A percentile compares a stretch with the other conserved stretches of the same genome.
These are phyloP conservation scores for Helarctos malayanus DNA, from an alignment of 2,797 vertebrate species.

Conservation along the genomic window DNA sequence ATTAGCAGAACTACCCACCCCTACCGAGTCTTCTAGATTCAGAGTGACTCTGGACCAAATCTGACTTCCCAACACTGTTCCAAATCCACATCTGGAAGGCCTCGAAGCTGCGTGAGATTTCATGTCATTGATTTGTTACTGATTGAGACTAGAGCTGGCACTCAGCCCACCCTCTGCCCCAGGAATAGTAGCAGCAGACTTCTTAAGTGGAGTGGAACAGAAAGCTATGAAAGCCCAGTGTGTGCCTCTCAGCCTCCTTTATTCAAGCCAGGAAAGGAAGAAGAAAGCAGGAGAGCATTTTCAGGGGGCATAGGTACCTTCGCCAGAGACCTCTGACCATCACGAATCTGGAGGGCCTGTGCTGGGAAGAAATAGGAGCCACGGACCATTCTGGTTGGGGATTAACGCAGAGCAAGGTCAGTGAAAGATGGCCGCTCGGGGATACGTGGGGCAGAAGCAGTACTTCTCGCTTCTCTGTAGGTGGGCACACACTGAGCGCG, in stretches of 20 bases:
- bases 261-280: neutral
- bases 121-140: neutral
- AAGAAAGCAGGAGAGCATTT: conserved; percentile 9
- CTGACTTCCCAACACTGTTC: neutral
- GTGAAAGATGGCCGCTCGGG: neutral
- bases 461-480: neutral
- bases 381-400: neutral
- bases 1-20: neutral
- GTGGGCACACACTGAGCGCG: neutral
- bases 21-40: neutral
- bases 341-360: neutral
- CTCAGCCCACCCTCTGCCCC: neutral
- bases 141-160: neutral
- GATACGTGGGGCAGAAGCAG: neutral
- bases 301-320: neutral
- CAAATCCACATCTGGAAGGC: neutral
- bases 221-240: neutral
- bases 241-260: neutral
- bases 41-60: neutral
- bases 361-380: neutral
- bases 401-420: neutral
- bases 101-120: neutral
- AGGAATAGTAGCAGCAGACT: neutral
- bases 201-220: conserved; percentile 1
- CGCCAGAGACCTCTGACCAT: neutral